Base-by-base conservation (phyloP, 2,797 vertebrate species). In the Xerus rutilus region DNA sequence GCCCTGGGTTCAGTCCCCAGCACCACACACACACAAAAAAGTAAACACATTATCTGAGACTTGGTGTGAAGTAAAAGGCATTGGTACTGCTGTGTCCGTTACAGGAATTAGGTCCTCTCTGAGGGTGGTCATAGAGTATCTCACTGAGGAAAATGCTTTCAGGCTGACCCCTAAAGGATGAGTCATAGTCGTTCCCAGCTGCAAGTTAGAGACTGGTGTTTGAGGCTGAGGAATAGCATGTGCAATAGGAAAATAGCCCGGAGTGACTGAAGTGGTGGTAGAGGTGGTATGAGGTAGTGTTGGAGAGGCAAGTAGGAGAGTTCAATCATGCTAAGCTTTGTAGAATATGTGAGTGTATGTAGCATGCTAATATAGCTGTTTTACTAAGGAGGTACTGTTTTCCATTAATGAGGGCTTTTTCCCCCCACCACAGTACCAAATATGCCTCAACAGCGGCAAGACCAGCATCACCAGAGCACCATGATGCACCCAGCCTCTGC, bases 401-500 rank as follows among this genome's bases (percentile, higher is more conserved):
- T 72, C 92, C 98, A 47, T 97, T 0, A 0, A 0, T 57, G 54
- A 21, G 65, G 3, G 0, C 97, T 78, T 97, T 72, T 97, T 47
- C 91, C 30, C n/a, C 91, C 98, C 47, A 7, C 52, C 95, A 1
- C 97, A 99, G 99, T 99, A 98, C 99, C 99, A 98, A 99, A 99
- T 98, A 99, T 99, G 99, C 99, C 99, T 95, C 99, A 99, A 97
- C 99, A 99, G 97, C 99, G 99, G 98, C 99, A 99, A 97, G 99
- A 99, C 97, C 99, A 99, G 97, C 99, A 99, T 97, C 99, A 99
- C 96, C 99, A 98, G 97, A 99, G 99, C 97, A 99, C 99, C 98
- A 99, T 99, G 99, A 99, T 99, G 99, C 99, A 99, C 96, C 99
- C 99, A 32, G 99, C 99, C 21, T 99, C 99, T 0, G 99, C 99